Evolutionary conservation across 1,140 invertebrate species (phyloP), one percentile per base, ranked within the genome.

Genomic region (Anastrepha ludens): DNA sequence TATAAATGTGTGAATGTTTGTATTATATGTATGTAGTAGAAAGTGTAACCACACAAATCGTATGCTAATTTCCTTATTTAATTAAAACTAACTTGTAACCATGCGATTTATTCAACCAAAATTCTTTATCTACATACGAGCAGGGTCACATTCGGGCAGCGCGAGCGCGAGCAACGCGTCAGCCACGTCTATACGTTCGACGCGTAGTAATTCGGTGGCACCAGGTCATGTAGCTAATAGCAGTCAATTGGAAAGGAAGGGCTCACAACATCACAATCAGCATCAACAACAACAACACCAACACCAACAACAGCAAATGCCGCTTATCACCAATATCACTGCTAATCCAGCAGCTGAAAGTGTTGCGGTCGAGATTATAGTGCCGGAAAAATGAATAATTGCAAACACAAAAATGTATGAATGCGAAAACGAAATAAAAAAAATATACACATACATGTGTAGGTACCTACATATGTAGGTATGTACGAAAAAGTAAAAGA

Each of bases 321-420:
- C 90, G 55, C 89, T 91, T 65, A 91, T 92, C 60, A 93, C 92
- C 85, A 93, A 93, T 88, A 93, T 93, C 62, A 93, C 91, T 78
- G 89, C 88, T 29, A 93, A 93, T 90, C 92, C 92, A 85, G 92
- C 91, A 86, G 92, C 92, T 88, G 92, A 93, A 85, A 93, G 91
- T 89, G 91, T 93, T 47, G 92, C 92, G 88, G 92, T 93, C 47
- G 92, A 93, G 88, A 93, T 93, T 64, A 92, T 93, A 41, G 91
- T 91, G 74, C 92, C 92, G 74, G 90, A 89, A 85, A 89, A 91
- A 55, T 92, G 85, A 87, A 59, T 90, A n/a, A 88, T 59, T 89
- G 86, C 44, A 78, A 20, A 20, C 7, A 86, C 20, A 50, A 86
- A 60, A 20, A 20, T 64, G 29, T 29, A 29, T 29, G 87, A 86